Evolutionary conservation across 1,140 invertebrate genomes (phyloP), one percentile per base, ranked within the genome.

Genomic region (Phenacoccus solenopsis): DNA sequence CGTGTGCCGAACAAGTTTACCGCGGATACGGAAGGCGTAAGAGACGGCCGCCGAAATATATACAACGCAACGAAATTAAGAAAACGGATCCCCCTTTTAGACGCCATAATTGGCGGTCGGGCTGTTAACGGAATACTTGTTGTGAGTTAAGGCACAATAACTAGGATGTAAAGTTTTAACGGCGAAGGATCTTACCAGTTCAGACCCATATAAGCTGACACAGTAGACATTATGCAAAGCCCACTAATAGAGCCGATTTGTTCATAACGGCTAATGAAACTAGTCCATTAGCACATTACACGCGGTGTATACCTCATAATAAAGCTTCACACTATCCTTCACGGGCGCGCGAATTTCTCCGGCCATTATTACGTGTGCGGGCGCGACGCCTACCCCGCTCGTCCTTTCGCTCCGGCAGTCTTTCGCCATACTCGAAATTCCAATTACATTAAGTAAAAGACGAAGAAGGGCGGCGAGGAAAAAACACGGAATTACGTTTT

Each of bases 251-350:
- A 27, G 59, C 59, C 59, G 25, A 64, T 64, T 64, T 64, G 21
- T 27, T 64, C 59, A 27, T 64, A 64, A 64, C 25, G 59, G 59
- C 25, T 64, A 64, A 64, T 64, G 59, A 64, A 64, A 64, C 59
- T 64, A 64, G 59, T 64, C 59, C 59, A 64, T 64, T 64, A 64
- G 25, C 59, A 27, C 25, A 64, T 64, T 64, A 64, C 25, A 49
- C 38, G 38, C 16, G 20, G 38, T 49, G 20, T 49, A 49, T 49
- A 49, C 38, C 38, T 49, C 38, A 49, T 49, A 49, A 49, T 49
- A 49, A 49, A 49, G 20, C 38, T n/a, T 49, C 5, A 49, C 38
- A 16, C 38, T n/a, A n/a, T 49, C 38, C 38, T 49, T 49, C 38
- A 49, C 5, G 30, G 30, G 13, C 4, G 38, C 38, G 13, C 12